Evolutionary conservation across 64 coral and sea anemone species (phyloP).

Genomic region (Montipora sp.): DNA sequence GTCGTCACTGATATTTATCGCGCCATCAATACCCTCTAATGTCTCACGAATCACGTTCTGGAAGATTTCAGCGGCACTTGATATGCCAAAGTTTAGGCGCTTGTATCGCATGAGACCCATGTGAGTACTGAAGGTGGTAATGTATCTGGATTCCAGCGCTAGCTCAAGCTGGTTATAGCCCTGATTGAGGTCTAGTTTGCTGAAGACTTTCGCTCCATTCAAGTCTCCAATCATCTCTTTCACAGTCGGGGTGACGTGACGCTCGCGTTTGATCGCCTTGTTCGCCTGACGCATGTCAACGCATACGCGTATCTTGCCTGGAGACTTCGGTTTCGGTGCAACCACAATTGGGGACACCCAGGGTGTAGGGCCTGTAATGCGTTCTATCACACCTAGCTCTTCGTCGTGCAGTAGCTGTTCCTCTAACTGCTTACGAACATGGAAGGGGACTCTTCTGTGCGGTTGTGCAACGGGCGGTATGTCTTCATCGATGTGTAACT

Average conservation of each 20-base stretch:
- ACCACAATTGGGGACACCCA: constrained; percentile 62
- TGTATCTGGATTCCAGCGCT: too few species aligned
- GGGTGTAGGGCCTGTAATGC: constrained; percentile 35
- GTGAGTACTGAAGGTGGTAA: too few species aligned
- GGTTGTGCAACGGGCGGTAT: constrained; percentile 49
- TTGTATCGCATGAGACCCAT: too few species aligned
- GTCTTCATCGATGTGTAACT: constrained; percentile 35
- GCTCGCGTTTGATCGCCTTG: constrained; percentile 12
- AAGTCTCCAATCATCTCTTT: background rate
- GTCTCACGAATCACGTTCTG: too few species aligned
- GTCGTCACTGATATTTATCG: too few species aligned
- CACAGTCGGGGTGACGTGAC: constrained; percentile 46
- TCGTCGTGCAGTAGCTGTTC: constrained; percentile 54
- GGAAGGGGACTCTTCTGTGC: constrained; percentile 42
- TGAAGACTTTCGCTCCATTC: too few species aligned
- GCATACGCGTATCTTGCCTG: constrained; percentile 46
- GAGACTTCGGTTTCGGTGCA: constrained; percentile 49
- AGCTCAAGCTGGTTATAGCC: too few species aligned
- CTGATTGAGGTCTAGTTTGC: too few species aligned
- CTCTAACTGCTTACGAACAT: constrained; percentile 55
- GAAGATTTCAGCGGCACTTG: too few species aligned
- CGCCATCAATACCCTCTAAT: too few species aligned
- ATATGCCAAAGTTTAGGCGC: too few species aligned
- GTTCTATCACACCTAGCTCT: constrained; percentile 25
- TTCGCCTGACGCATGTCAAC: constrained; percentile 63